A percentile compares a stretch with the other conserved stretches of the same genome.
phyloP scores from a whole-genome alignment of 1,140 invertebrate species.

The Lysiphlebus fabarum region DNA sequence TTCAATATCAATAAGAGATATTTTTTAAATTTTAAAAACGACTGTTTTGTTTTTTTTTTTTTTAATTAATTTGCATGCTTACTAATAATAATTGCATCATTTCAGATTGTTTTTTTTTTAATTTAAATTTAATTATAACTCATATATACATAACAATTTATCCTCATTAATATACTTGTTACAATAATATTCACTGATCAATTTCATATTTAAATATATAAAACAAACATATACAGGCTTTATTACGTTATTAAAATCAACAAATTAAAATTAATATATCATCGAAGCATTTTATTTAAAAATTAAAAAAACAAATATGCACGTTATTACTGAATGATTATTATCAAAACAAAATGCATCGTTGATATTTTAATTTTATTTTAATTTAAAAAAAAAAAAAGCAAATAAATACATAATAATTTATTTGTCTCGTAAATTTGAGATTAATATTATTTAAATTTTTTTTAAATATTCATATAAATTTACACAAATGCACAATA shows the following conservation, averaged over 20 bases:
- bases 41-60: no score
- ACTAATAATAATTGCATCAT: slow-evolving; percentile 16
- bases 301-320: no score
- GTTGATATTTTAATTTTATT: no score
- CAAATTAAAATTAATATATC: slow-evolving; percentile 2
- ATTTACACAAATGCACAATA: slow-evolving; percentile 38
- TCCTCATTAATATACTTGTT: slow-evolving; percentile 17
- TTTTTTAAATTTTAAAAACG: not conserved
- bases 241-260: slow-evolving; percentile 14
- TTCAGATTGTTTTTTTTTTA: slow-evolving; percentile 10
- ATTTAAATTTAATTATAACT: slow-evolving; percentile 5
- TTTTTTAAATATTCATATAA: slow-evolving; percentile 29
- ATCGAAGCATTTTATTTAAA: not conserved
- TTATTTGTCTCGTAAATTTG: not conserved
- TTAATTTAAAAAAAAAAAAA: no score
- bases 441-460: slow-evolving; percentile 31
- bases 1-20: no score
- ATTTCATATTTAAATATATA: slow-evolving; percentile 7
- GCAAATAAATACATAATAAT: no score
- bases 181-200: slow-evolving; percentile 21
- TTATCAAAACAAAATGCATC: no score
- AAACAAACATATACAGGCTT: slow-evolving; percentile 55
- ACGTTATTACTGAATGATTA: no score
- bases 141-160: slow-evolving; percentile 17
- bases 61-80: slow-evolving; percentile 15